Base-by-base conservation (phyloP, 2,113 vertebrate species). In the Microcebus murinus region DNA sequence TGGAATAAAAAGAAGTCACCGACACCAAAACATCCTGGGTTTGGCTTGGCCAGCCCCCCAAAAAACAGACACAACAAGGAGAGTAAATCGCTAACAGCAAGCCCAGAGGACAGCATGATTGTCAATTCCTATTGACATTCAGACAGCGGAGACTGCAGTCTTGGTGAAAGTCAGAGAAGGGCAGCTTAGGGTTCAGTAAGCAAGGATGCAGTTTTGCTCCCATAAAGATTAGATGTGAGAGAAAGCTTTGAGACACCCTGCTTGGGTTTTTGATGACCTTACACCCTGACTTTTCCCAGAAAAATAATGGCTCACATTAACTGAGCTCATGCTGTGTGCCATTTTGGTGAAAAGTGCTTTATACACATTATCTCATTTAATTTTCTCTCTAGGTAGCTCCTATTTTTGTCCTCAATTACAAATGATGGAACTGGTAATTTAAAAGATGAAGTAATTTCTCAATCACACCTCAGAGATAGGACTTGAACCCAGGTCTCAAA, bases 221-320 rank as follows among this genome's bases (percentile, higher is more conserved):
- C 34, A 50, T 39, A 31, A 77, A 50, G 12, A 34, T 68, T 57
- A 63, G n/a, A 91, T 61, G 0, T 9, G 12, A 59, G 8, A 36
- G 13, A 74, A 63, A 68, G 6, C 3, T 39, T 77, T 36, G 45
- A 73, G 61, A 82, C 9, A 45, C 36, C n/a, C 45, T 45, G 6
- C 13, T 65, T 11, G 20, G 6, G 2, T 59, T 85, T 95, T 36
- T 90, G 65, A 87, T 63, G 59, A 52, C 8, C 20, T 92, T 39
- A 52, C 1, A 94, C 15, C 11, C 17, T 25, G 13, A 42, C 20
- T 57, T 67, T 70, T 81, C n/a, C 42, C 21, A 86, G 67, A 50
- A 91, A 85, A 91, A 73, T 36, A 76, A 90, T 68, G 68, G 95
- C 27, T 79, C 36, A 81, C 39, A 59, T 90, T 86, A 79, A 76